phyloP scores from a whole-genome alignment of 2,113 vertebrate species.

The Corythornis cristatus region DNA sequence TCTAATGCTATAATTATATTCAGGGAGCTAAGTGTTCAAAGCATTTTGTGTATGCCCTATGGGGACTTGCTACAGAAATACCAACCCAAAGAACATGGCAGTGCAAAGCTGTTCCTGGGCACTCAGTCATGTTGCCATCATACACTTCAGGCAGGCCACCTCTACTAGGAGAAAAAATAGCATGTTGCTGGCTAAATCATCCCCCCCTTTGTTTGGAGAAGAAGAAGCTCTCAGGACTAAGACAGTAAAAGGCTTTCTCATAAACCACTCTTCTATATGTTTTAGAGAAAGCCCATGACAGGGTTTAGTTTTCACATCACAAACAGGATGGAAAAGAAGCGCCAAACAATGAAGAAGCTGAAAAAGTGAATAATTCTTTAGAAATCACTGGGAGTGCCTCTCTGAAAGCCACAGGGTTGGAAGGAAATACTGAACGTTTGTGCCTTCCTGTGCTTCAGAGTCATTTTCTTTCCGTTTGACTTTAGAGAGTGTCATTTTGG shows the following conservation, averaged over 20 bases:
- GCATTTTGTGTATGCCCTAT: rapidly evolving
- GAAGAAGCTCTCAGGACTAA: background rate
- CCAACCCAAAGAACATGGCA: background rate
- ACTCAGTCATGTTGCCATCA: background rate
- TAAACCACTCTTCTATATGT: background rate
- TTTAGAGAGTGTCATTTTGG: background rate
- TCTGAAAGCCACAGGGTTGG: background rate
- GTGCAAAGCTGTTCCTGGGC: background rate
- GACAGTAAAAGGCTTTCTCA: background rate
- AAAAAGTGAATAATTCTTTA: conserved; percentile 20
- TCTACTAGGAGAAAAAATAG: background rate
- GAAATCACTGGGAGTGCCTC: background rate
- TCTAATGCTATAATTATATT: background rate
- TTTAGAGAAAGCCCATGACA: background rate
- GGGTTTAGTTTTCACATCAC: background rate
- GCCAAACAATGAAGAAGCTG: background rate
- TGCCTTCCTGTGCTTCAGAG: conserved; percentile 29
- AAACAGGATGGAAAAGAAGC: background rate
- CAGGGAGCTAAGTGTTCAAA: background rate
- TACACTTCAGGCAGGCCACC: background rate
- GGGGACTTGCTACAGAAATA: background rate
- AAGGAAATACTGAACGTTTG: background rate
- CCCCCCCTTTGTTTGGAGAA: background rate
- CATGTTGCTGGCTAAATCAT: background rate
- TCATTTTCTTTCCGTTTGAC: background rate